phyloP scores from a whole-genome alignment of 2,113 vertebrate species.

The Nycticebus coucang region DNA sequence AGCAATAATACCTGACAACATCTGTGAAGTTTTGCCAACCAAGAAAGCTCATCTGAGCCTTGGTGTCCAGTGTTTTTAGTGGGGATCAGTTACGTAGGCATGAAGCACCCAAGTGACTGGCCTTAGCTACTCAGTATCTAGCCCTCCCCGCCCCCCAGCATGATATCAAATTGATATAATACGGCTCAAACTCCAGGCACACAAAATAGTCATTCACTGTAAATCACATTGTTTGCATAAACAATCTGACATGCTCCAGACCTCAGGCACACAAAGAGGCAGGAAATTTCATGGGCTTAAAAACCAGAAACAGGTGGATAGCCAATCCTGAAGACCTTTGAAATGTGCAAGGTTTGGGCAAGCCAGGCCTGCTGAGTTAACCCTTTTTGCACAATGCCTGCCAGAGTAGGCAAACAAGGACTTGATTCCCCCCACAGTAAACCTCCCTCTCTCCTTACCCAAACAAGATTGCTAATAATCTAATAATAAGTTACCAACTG shows the following conservation, averaged over 20 bases:
- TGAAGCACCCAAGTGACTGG: neutral
- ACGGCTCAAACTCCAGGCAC: neutral
- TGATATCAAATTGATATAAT: neutral
- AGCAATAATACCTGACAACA: fast-evolving
- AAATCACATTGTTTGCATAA: neutral
- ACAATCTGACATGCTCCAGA: too few relatives aligned
- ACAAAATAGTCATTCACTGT: neutral
- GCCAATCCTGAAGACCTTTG: neutral
- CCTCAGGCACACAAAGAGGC: neutral
- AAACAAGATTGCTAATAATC: neutral
- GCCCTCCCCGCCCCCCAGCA: fast-evolving
- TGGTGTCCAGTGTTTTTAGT: neutral
- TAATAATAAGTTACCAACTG: neutral
- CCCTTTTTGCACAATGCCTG: neutral
- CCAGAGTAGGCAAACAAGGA: neutral
- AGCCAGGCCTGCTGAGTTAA: neutral
- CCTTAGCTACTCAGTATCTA: neutral
- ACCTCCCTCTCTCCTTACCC: neutral
- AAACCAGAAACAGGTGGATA: neutral
- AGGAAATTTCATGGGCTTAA: neutral
- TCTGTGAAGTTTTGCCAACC: too few relatives aligned
- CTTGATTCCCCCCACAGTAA: neutral
- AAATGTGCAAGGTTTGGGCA: neutral
- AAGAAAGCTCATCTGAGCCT: too few relatives aligned
- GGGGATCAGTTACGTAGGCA: neutral